phyloP scores from a whole-genome alignment of 2,888 invertebrate species.

The Lysandra bellargus region DNA sequence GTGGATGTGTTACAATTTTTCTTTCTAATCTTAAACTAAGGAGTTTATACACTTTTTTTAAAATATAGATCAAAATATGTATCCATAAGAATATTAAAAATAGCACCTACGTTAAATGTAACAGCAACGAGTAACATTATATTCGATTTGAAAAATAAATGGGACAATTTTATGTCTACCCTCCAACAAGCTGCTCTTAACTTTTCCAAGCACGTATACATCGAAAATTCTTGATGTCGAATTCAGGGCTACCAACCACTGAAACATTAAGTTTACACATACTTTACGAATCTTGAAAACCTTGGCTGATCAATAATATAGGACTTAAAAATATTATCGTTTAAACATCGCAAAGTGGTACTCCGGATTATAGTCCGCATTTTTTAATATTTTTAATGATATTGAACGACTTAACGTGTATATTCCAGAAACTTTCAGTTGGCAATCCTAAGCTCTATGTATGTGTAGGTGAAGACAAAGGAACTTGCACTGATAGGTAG shows the following conservation, averaged over 20 bases:
- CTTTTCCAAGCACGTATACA: conserved; percentile 7
- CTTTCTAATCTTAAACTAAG: too few species aligned
- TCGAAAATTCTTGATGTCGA: not conserved
- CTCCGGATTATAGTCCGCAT: not conserved
- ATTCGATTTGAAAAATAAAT: not conserved
- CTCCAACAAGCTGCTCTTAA: conserved; percentile 12
- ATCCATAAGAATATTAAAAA: too few species aligned
- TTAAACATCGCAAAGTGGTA: not conserved
- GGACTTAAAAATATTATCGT: not conserved
- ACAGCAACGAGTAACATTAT: not conserved
- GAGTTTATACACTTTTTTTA: too few species aligned
- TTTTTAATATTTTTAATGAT: too few species aligned
- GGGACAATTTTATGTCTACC: not conserved
- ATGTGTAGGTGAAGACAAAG: conserved; percentile 27
- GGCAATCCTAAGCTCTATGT: conserved; percentile 2
- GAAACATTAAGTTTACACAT: not conserved
- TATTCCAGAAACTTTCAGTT: not conserved
- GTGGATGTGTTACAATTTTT: too few species aligned
- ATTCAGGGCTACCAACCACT: not conserved
- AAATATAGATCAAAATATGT: too few species aligned
- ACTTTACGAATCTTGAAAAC: not conserved
- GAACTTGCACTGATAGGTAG: conserved; percentile 26
- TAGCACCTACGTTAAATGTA: not conserved
- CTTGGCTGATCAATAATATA: not conserved
- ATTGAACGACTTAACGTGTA: not conserved